Base-by-base conservation (phyloP, 2,797 vertebrate genomes). In the Anolis apletophallus region DNA sequence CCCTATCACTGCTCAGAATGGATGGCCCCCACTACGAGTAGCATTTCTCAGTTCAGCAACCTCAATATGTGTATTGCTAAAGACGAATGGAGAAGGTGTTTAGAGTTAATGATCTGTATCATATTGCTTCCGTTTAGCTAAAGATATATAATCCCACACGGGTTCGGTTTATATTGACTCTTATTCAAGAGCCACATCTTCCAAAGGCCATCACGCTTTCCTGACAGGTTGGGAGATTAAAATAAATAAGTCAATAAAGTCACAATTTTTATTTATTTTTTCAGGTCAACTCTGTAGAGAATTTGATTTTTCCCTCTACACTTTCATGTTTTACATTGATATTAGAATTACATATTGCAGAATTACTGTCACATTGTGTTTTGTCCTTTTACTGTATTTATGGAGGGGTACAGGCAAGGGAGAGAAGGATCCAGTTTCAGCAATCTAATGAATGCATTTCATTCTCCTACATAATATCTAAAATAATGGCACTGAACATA, bases 91-190 rank as follows among this genome's bases (percentile, higher is more conserved):
- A 91, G 88, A 84, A 94, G 86, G 73, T 93, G 88, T 92, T 94
- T 85, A 91, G 86, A 94, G 87, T 92, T 96, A 95, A 96, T 92
- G 89, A 90, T 90, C 91, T 90, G 93, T 93, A 91, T 91, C 87
- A 90, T 91, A 93, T 81, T 94, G 86, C 81, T 88, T 89, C 89
- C 85, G 88, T 93, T 96, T 94, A 94, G 86, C 86, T 90, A 85
- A 94, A 93, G 89, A 95, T 93, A 92, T 90, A 95, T 94, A 93
- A 93, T 93, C 90, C 88, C 80, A 91, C 57, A 84, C 40, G 83
- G 86, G 59, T 87, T 87, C 87, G 52, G 29, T 93, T 93, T 93
- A 93, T 94, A 95, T 89, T 91, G 88, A 92, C 92, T 90, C 86
- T 90, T 93, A 93, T 75, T 93, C 77, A 91, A 91, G 80, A 93